phyloP scores from a whole-genome alignment of 2,113 vertebrate genomes.

The Amazona vittata region DNA sequence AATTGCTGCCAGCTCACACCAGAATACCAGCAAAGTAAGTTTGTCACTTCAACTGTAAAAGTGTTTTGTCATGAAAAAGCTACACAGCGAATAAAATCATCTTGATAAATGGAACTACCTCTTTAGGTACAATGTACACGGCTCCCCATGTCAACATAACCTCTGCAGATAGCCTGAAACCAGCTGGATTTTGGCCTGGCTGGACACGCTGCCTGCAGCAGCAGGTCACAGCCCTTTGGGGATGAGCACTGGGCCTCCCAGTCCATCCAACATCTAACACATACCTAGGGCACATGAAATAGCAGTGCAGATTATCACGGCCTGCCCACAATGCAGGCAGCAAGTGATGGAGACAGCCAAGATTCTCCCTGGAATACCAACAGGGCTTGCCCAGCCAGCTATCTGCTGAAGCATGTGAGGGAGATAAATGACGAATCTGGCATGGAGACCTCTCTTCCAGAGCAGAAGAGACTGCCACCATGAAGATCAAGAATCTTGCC shows the following conservation, averaged over 20 bases:
- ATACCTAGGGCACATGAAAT: background rate
- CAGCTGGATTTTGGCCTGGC: background rate
- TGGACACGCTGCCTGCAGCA: background rate
- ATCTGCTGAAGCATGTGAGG: background rate
- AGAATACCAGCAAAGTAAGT: background rate
- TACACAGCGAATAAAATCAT: background rate
- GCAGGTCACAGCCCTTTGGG: background rate
- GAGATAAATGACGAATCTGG: background rate
- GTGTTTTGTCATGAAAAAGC: background rate
- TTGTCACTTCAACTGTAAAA: background rate
- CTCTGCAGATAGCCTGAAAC: background rate
- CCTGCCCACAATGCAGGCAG: background rate
- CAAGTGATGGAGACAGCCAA: background rate
- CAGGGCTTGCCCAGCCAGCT: background rate
- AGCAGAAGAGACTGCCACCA: background rate
- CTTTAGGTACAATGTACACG: fast-evolving
- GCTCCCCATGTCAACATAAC: fast-evolving
- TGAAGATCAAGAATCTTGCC: background rate
- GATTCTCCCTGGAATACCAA: background rate
- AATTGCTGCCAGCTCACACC: background rate
- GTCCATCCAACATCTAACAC: background rate
- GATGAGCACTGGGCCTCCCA: background rate
- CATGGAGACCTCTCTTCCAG: background rate
- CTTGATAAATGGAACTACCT: background rate
- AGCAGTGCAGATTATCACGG: background rate